Evolutionary conservation across 2,113 vertebrate genomes (phyloP).

Genomic region (Hucho hucho): DNA sequence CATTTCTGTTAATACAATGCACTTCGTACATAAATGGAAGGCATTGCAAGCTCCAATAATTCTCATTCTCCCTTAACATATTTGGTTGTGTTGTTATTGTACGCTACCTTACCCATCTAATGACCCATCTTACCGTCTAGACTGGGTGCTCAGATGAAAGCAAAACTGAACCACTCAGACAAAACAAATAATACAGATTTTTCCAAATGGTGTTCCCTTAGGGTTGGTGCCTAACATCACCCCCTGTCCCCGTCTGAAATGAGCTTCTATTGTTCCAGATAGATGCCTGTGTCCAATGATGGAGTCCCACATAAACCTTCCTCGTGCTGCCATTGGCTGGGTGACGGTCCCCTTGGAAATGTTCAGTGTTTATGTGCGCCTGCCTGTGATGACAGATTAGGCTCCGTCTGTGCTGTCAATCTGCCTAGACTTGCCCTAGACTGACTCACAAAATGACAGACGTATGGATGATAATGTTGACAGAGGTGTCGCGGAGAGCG

Average conservation of each 20-base stretch:
- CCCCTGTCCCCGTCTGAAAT: slow-evolving; percentile 34
- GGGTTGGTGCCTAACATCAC: neutral
- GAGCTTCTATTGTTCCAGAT: slow-evolving; percentile 58
- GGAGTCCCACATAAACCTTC: slow-evolving; percentile 40
- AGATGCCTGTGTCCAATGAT: slow-evolving; percentile 60
- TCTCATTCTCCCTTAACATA: no score
- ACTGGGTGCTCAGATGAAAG: slow-evolving; percentile 55
- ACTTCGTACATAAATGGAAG: no score
- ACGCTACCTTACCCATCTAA: slow-evolving; percentile 34
- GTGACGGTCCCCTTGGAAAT: slow-evolving; percentile 36
- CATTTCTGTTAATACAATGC: no score
- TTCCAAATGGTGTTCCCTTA: neutral
- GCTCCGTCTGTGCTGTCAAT: slow-evolving; percentile 59
- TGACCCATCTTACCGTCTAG: neutral
- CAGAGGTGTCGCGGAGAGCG: slow-evolving; percentile 55
- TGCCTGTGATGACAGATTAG: slow-evolving; percentile 60
- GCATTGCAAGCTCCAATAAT: no score
- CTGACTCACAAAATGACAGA: slow-evolving; percentile 47
- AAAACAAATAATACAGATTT: slow-evolving; percentile 15
- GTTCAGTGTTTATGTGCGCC: slow-evolving; percentile 55
- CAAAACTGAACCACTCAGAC: slow-evolving; percentile 45
- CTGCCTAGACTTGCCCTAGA: slow-evolving; percentile 48
- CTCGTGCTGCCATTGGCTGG: slow-evolving; percentile 37
- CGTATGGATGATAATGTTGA: slow-evolving; percentile 48
- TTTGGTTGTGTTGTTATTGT: neutral